These are phyloP conservation scores for Operophtera brumata DNA, from an alignment of 2,888 invertebrate genomes.

Conservation along the genomic window DNA sequence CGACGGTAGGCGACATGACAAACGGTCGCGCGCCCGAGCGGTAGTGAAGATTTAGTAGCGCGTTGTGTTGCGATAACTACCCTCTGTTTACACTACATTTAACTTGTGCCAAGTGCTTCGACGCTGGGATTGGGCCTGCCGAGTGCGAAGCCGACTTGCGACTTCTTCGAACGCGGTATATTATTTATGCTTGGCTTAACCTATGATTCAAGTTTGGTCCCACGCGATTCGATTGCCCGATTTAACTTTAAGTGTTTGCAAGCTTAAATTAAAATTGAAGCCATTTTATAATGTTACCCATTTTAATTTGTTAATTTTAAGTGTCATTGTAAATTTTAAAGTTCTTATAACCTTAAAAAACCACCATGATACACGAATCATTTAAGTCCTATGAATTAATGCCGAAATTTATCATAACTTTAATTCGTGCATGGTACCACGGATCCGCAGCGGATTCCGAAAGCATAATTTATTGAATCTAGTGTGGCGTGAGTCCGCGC, in stretches of 20 bases:
- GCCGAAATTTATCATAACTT: neutral
- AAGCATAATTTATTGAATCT: constrained; percentile 20
- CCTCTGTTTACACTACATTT: constrained; percentile 76
- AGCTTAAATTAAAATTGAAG: neutral
- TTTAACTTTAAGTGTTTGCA: constrained; percentile 2
- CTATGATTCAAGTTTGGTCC: constrained; percentile 32
- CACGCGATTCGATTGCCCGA: constrained; percentile 6
- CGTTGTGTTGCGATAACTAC: constrained; percentile 69
- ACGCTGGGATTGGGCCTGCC: constrained; percentile 34
- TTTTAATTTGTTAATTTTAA: too few relatives aligned
- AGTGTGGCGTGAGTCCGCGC: constrained; percentile 4
- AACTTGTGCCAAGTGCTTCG: constrained; percentile 69
- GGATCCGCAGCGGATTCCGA: constrained; percentile 7
- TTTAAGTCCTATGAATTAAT: neutral
- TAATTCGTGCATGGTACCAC: neutral
- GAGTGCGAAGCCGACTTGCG: constrained; percentile 46
- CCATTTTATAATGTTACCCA: neutral
- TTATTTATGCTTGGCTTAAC: constrained; percentile 42
- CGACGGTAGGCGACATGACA: constrained; percentile 62
- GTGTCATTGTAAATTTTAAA: too few relatives aligned
- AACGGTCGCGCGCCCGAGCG: constrained; percentile 55
- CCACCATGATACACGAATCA: neutral
- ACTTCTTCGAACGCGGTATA: constrained; percentile 45
- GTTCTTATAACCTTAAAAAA: neutral
- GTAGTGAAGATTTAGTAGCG: constrained; percentile 64